These are phyloP conservation scores for Neosilurus mollespiculum DNA, from an alignment of 2,797 vertebrate genomes.

Conservation along the genomic window DNA sequence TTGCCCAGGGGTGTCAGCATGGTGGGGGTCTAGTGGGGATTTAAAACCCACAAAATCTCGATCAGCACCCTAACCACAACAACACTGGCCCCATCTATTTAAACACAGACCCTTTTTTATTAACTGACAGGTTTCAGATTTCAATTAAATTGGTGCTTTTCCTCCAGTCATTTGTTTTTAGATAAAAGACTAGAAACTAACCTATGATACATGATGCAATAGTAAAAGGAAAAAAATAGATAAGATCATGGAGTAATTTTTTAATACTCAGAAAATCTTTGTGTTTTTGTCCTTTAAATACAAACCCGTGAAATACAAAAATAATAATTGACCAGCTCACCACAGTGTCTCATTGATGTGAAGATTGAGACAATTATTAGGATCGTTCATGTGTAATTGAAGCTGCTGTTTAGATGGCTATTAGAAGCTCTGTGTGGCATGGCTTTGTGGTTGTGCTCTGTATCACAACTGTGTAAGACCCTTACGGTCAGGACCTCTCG, in stretches of 20 bases:
- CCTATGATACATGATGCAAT: slow-evolving; percentile 33
- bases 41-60: no score
- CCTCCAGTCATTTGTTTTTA: slow-evolving; percentile 9
- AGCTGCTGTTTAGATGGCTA: slow-evolving; percentile 12
- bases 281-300: background rate
- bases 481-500: slow-evolving; percentile 25
- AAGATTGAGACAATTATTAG: background rate
- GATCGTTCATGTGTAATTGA: slow-evolving; percentile 10
- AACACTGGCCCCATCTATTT: no score
- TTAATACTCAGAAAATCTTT: slow-evolving; percentile 4
- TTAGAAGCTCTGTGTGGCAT: slow-evolving; percentile 9
- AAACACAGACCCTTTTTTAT: background rate
- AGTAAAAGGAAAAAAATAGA: background rate
- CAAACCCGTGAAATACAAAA: background rate
- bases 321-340: background rate
- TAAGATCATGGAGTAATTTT: background rate
- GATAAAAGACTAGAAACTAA: slow-evolving; percentile 37
- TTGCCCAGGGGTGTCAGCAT: no score
- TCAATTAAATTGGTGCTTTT: background rate
- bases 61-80: no score
- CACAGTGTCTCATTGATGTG: background rate
- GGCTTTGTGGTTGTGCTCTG: slow-evolving; percentile 8
- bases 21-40: no score
- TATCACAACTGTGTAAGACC: background rate
- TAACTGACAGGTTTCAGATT: background rate